Evolutionary conservation across 1,140 invertebrate genomes (phyloP).

Genomic region (Drosophila grimshawi): DNA sequence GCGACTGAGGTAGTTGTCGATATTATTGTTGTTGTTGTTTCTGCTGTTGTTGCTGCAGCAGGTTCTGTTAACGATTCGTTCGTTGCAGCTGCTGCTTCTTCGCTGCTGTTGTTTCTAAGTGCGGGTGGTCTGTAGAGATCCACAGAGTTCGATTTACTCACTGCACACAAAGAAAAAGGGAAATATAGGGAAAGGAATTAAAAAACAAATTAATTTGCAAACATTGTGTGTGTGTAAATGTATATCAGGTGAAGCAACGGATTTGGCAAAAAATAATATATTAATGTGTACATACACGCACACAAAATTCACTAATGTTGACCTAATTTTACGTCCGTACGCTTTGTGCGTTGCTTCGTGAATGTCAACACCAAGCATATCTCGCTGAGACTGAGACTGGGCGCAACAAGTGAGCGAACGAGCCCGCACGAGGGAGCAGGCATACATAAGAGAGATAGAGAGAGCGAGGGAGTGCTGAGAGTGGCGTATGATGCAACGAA

Average conservation of each 20-base stretch:
- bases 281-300: constrained; percentile 40
- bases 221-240: constrained; percentile 25
- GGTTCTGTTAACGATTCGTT: constrained; percentile 38
- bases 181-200: constrained; percentile 10
- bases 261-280: constrained; percentile 57
- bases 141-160: constrained; percentile 80
- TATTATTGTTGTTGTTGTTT: constrained; percentile 35
- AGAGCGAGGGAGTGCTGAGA: constrained; percentile 45
- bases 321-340: constrained; percentile 68
- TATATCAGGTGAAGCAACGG: constrained; percentile 60
- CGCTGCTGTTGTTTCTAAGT: constrained; percentile 67
- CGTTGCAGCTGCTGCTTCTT: constrained; percentile 44
- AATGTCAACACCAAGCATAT: constrained; percentile 72
- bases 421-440: constrained; percentile 2
- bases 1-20: constrained; percentile 49
- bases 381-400: constrained; percentile 35
- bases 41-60: constrained; percentile 31
- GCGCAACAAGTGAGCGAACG: constrained; percentile 44
- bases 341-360: constrained; percentile 67
- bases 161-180: constrained; percentile 33
- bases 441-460: constrained; percentile 16
- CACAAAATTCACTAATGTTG: constrained; percentile 71
- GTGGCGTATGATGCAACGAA: constrained; percentile 64
- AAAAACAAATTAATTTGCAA: constrained; percentile 45
- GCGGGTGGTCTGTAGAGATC: constrained; percentile 81